Evolutionary conservation across 2,888 invertebrate genomes (phyloP).

Genomic region (Hedychridium roseum): DNA sequence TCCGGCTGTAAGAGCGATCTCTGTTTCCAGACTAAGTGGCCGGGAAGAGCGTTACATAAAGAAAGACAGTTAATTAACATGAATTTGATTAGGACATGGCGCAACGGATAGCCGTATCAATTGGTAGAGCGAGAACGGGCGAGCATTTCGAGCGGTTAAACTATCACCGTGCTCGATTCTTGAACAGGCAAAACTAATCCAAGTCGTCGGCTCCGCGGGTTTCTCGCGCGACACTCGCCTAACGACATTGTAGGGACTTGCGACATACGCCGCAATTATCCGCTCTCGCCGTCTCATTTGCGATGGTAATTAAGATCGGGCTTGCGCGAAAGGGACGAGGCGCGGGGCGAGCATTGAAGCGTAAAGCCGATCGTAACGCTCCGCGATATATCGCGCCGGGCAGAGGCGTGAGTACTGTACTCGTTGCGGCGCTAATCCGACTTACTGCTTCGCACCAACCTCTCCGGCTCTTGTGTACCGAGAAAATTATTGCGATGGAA

Average conservation of each 20-base stretch:
- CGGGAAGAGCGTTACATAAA: too few relatives aligned
- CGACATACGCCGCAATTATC: slow-evolving; percentile 49
- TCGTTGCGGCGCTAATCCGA: slow-evolving; percentile 39
- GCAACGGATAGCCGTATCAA: background rate
- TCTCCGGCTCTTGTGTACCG: too few relatives aligned
- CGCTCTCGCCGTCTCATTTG: slow-evolving; percentile 48
- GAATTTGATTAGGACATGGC: background rate
- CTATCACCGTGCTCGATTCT: too few relatives aligned
- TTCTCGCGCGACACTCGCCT: slow-evolving; percentile 28
- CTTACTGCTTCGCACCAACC: slow-evolving; percentile 27
- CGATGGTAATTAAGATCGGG: slow-evolving; percentile 50
- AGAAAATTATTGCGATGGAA: too few relatives aligned
- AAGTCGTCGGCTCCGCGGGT: too few relatives aligned
- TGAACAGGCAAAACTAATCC: too few relatives aligned
- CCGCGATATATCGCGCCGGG: slow-evolving; percentile 30
- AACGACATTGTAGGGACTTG: slow-evolving; percentile 42
- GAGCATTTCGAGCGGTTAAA: too few relatives aligned
- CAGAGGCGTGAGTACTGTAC: slow-evolving; percentile 29
- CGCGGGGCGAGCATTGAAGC: slow-evolving; percentile 34
- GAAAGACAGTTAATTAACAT: too few relatives aligned
- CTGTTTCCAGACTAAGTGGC: too few relatives aligned
- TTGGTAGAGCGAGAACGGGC: background rate
- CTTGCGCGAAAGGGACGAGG: background rate
- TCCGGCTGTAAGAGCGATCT: too few relatives aligned
- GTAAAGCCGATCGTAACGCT: slow-evolving; percentile 32